A percentile compares a stretch with the other conserved stretches of the same genome.
Evolutionary conservation across 2,888 invertebrate genomes (phyloP).

Genomic region (Dendrolimus houi): DNA sequence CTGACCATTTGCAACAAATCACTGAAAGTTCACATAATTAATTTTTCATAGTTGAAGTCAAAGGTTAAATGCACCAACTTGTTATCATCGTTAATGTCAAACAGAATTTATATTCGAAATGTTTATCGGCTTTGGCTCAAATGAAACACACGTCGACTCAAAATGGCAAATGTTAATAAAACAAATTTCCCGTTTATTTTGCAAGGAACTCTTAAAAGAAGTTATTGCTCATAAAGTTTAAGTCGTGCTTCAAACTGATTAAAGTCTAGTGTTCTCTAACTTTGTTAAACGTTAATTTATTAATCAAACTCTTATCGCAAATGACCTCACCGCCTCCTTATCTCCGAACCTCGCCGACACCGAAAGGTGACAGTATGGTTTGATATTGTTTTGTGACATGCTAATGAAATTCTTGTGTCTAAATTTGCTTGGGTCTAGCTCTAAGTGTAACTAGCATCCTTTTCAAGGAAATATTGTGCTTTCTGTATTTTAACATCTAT

Average conservation of each 20-base stretch:
- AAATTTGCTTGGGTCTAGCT: not conserved
- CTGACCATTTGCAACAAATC: not conserved
- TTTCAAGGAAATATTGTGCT: no score
- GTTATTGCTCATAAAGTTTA: constrained; percentile 56
- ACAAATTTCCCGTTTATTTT: not conserved
- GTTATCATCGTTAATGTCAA: no score
- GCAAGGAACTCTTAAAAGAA: not conserved
- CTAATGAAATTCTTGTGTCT: not conserved
- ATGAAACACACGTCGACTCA: no score
- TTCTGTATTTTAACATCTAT: no score
- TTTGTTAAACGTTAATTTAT: constrained; percentile 45
- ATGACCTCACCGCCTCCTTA: constrained; percentile 29
- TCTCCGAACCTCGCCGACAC: constrained; percentile 16
- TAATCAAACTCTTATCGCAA: constrained; percentile 46
- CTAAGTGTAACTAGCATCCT: no score
- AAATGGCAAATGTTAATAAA: not conserved
- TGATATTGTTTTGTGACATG: not conserved
- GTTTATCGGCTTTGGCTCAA: no score
- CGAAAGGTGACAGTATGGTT: constrained; percentile 9
- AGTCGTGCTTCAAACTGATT: constrained; percentile 70
- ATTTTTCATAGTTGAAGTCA: not conserved
- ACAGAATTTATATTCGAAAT: no score
- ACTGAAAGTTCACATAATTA: not conserved
- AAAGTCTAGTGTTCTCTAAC: constrained; percentile 56
- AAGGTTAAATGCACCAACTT: not conserved